A percentile compares a stretch with the other conserved stretches of the same genome.
Evolutionary conservation across 2,797 vertebrate genomes (phyloP).

Genomic region (Apogon hyalosoma): DNA sequence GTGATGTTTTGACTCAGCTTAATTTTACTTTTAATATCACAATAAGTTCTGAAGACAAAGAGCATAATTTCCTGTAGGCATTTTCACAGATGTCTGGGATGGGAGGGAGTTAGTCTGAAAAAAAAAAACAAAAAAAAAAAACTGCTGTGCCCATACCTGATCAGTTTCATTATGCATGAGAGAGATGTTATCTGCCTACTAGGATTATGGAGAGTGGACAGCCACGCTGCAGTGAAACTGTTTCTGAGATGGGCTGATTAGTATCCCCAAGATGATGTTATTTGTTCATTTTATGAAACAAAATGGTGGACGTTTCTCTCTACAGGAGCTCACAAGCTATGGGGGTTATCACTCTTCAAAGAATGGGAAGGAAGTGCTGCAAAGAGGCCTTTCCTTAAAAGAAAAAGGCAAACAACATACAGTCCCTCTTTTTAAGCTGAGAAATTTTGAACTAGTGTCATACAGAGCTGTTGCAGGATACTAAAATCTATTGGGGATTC

Average conservation of each 20-base stretch:
- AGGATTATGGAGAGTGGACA: background rate
- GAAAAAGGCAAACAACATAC: slow-evolving; percentile 34
- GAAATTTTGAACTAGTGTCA: too few species aligned
- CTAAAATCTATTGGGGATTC: too few species aligned
- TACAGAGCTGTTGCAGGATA: too few species aligned
- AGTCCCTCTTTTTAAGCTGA: background rate
- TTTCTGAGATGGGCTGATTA: slow-evolving; percentile 3
- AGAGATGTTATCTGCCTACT: too few species aligned
- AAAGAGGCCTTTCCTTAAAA: slow-evolving; percentile 30
- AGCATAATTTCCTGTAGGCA: slow-evolving; percentile 68
- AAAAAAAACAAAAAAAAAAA: background rate
- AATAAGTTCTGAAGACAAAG: slow-evolving; percentile 69
- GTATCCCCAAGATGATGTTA: slow-evolving; percentile 10
- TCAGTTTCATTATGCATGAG: background rate
- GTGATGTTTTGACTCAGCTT: slow-evolving; percentile 56
- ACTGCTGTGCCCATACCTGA: slow-evolving; percentile 5
- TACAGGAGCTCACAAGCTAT: slow-evolving; percentile 36
- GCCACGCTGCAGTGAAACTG: background rate
- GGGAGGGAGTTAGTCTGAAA: slow-evolving; percentile 21
- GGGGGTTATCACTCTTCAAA: slow-evolving; percentile 30
- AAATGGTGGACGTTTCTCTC: slow-evolving; percentile 3
- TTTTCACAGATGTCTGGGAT: slow-evolving; percentile 46
- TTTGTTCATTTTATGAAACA: background rate
- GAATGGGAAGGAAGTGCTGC: slow-evolving; percentile 44
- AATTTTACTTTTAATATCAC: slow-evolving; percentile 67